Percentiles rank a stretch among this genome's conserved stretches.
These are phyloP conservation scores for Suncus etruscus DNA, from an alignment of 2,113 vertebrate genomes.

Conservation along the genomic window DNA sequence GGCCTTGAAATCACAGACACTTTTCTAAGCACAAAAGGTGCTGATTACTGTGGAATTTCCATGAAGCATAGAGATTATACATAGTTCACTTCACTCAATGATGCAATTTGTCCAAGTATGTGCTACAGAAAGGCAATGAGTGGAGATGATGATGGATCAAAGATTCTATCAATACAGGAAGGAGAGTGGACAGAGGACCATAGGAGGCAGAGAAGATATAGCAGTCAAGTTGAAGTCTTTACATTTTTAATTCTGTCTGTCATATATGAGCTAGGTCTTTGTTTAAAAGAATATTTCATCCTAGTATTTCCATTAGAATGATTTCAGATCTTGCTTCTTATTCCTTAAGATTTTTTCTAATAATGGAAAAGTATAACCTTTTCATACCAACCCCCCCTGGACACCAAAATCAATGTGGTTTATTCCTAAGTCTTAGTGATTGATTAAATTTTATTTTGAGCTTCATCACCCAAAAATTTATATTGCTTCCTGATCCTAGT, in stretches of 20 bases:
- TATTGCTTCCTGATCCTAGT: not conserved
- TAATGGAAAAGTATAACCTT: slow-evolving; percentile 21
- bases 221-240: not conserved
- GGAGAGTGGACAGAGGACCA: not conserved
- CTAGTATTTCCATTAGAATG: not conserved
- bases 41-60: not conserved
- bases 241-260: not conserved
- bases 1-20: not conserved
- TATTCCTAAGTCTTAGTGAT: not conserved
- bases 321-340: slow-evolving; percentile 18
- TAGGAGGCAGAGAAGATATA: not conserved
- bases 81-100: not conserved
- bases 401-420: not conserved
- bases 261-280: not conserved
- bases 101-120: not conserved
- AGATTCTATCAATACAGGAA: not conserved
- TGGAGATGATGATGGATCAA: not conserved
- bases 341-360: not conserved
- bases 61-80: not conserved
- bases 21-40: not conserved
- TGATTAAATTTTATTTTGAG: not conserved
- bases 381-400: not conserved
- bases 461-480: not conserved
- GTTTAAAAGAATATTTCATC: slow-evolving; percentile 33
- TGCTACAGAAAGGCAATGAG: not conserved